Evolutionary conservation across 2,113 vertebrate species (phyloP).

Genomic region (Phasianus colchicus): DNA sequence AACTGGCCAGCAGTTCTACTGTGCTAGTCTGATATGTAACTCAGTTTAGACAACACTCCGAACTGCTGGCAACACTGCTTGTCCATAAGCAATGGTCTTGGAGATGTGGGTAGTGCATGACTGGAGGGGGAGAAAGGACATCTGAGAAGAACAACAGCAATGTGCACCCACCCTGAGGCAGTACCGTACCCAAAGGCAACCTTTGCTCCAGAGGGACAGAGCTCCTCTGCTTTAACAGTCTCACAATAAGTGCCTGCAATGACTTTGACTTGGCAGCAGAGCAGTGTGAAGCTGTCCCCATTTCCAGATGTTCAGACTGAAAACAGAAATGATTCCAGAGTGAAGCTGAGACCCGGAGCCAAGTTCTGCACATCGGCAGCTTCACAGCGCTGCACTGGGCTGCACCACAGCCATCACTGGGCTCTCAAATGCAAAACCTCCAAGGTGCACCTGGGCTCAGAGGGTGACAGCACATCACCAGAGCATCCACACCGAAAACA

Average conservation of each 20-base stretch:
- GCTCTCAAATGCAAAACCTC: neutral
- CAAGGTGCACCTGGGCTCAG: neutral
- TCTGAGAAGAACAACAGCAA: neutral
- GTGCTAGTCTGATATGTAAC: neutral
- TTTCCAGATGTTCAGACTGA: neutral
- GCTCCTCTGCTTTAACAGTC: neutral
- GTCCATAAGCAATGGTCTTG: neutral
- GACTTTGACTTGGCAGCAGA: neutral
- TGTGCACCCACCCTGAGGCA: neutral
- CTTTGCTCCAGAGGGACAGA: neutral
- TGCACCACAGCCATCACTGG: neutral
- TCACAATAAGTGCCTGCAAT: neutral
- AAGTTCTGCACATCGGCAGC: neutral
- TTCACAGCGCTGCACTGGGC: neutral
- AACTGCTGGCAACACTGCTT: rapidly evolving
- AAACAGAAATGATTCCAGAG: neutral
- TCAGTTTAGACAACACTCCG: neutral
- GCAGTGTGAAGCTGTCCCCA: neutral
- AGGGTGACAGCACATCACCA: neutral
- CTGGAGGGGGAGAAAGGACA: neutral
- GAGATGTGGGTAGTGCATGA: neutral
- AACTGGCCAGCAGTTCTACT: neutral
- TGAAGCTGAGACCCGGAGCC: neutral
- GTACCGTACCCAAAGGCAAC: neutral
- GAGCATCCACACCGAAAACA: neutral